Evolutionary conservation across 2,888 invertebrate species (phyloP).

Genomic region (Dermolepida albohirtum): DNA sequence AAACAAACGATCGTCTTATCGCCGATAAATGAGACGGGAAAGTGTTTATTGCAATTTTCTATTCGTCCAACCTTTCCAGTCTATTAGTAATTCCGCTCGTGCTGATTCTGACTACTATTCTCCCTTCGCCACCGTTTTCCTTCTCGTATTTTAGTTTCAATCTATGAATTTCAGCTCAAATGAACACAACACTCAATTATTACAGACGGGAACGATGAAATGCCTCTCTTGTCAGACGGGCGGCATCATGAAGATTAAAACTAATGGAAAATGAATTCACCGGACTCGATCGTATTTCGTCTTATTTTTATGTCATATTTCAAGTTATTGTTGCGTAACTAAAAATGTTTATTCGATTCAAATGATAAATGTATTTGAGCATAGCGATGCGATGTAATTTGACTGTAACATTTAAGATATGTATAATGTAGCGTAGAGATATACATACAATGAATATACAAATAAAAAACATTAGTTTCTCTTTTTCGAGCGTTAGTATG

Average conservation of each 20-base stretch:
- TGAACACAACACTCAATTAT: conserved; percentile 25
- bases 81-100: conserved; percentile 12
- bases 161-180: conserved; percentile 38
- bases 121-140: not conserved
- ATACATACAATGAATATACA: too few species aligned
- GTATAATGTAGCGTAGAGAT: too few species aligned
- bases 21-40: conserved; percentile 1
- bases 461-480: too few species aligned
- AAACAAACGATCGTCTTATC: not conserved
- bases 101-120: not conserved
- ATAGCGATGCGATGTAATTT: too few species aligned
- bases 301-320: not conserved
- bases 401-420: too few species aligned
- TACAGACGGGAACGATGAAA: not conserved
- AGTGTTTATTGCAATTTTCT: conserved; percentile 19
- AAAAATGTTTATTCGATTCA: conserved; percentile 40
- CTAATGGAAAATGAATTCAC: conserved; percentile 17
- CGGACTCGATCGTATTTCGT: conserved; percentile 7
- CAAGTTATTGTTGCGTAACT: not conserved
- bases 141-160: conserved; percentile 25
- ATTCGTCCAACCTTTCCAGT: conserved; percentile 1
- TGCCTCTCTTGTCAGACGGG: not conserved
- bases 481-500: too few species aligned
- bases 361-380: too few species aligned
- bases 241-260: conserved; percentile 7